Conservation (phyloP, 1,140 invertebrate genomes). For the Drosophila varians region DNA sequence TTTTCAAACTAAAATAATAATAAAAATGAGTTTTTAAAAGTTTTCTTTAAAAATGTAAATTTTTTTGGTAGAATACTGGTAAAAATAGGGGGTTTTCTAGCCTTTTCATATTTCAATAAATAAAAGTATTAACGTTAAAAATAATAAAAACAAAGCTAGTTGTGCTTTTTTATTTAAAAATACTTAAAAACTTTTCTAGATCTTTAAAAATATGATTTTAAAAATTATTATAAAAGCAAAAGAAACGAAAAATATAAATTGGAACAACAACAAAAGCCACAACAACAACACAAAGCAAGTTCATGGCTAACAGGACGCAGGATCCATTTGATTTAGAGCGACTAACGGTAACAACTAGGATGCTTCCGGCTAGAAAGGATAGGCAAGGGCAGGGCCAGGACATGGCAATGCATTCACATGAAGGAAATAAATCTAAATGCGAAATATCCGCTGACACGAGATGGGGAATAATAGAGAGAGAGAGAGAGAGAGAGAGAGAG, state of each 20-base stretch:
- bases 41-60: not conserved
- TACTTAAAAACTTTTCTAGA: not conserved
- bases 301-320: not conserved
- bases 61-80: too few relatives aligned
- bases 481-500: not conserved
- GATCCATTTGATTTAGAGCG: not conserved
- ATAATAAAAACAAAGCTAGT: not conserved
- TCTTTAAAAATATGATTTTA: not conserved
- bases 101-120: too few relatives aligned
- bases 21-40: not conserved
- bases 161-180: not conserved
- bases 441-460: not conserved
- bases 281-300: not conserved
- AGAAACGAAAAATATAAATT: slow-evolving; percentile 1
- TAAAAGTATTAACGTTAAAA: not conserved
- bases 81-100: too few relatives aligned
- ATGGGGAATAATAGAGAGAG: not conserved
- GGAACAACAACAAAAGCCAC: not conserved
- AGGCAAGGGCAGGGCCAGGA: too few relatives aligned
- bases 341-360: too few relatives aligned
- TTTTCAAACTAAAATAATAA: too few relatives aligned
- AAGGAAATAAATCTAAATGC: not conserved
- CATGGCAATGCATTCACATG: not conserved
- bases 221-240: slow-evolving; percentile 1
- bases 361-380: too few relatives aligned